These are phyloP conservation scores for Drosophila ficusphila DNA, from an alignment of 1,140 invertebrate genomes.

Conservation along the genomic window DNA sequence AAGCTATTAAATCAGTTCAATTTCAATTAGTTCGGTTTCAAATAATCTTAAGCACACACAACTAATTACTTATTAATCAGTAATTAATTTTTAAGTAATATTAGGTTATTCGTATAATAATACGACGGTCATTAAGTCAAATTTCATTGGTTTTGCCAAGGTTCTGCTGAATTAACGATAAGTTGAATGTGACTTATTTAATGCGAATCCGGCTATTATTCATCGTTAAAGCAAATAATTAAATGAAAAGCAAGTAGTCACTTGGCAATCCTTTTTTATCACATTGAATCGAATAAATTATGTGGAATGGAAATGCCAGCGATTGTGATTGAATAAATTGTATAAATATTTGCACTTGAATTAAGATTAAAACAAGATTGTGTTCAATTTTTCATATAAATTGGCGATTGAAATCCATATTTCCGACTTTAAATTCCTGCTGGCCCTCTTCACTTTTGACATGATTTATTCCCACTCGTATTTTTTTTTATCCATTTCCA, in stretches of 20 bases:
- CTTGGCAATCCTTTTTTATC: not conserved
- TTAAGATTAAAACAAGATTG: slow-evolving; percentile 5
- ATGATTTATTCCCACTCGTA: slow-evolving; percentile 15
- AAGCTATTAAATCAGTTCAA: no score
- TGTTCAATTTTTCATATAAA: slow-evolving; percentile 6
- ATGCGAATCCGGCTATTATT: no score
- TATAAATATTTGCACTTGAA: slow-evolving; percentile 30
- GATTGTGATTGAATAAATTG: slow-evolving; percentile 16
- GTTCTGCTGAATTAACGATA: not conserved
- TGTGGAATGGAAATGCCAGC: not conserved
- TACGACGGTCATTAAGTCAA: not conserved
- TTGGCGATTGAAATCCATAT: slow-evolving; percentile 15
- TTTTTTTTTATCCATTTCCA: not conserved
- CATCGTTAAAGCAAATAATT: slow-evolving; percentile 4
- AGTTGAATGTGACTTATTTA: not conserved
- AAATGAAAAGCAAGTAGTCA: not conserved
- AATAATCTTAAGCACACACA: no score
- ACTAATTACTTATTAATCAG: no score
- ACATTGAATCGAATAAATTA: slow-evolving; percentile 5
- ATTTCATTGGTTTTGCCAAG: not conserved
- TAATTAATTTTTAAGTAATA: no score
- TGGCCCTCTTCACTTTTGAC: slow-evolving; percentile 4
- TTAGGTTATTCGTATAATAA: no score
- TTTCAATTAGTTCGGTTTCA: no score
- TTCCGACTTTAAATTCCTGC: slow-evolving; percentile 27